Evolutionary conservation across 2,888 invertebrate genomes (phyloP), one percentile per base, ranked within the genome.

Genomic region (Exephanes ischioxanthus): DNA sequence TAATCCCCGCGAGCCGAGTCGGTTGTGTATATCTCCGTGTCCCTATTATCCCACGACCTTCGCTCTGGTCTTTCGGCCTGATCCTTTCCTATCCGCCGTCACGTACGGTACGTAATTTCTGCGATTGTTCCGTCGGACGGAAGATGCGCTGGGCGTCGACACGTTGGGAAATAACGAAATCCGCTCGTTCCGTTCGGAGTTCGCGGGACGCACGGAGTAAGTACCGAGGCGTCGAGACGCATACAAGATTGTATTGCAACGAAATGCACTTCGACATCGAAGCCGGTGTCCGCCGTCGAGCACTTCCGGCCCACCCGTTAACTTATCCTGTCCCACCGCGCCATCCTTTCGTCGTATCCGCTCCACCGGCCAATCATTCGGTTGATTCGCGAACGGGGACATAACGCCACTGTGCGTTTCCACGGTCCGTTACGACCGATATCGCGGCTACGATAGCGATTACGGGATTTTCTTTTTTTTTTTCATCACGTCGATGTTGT

Each of bases 301-400:
- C 73, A 78, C 78, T 85, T 81, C 84, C 84, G 71, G 45, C 45
- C 55, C 58, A 51, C 48, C 79, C 19, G 61, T 45, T 71, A 70
- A 33, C 48, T 80, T 72, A 58, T 63, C 66, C 55, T 53, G 66
- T 70, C 26, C 58, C 71, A 58, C 63, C 30, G 51, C 80, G 80
- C 37, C 55, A 67, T 85, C 58, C 79, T 79, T 82, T 76, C 79
- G 76, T 75, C 79, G 82, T 72, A 82, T 79, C 45, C 82, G 82
- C 79, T 85, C 82, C 72, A 80, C 67, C 79, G 76, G 85, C 79
- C 80, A 85, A 76, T 85, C 67, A 66, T 14, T 77, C 76, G 67
- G 53, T 55, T 14, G 72, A 55, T 45, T 81, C 79, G 76, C 76
- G 68, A 81, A 78, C 26, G 85, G 58, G 82, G 58, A 76, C 82